phyloP scores from a whole-genome alignment of 2,797 vertebrate genomes.

The Remorina albescens region DNA sequence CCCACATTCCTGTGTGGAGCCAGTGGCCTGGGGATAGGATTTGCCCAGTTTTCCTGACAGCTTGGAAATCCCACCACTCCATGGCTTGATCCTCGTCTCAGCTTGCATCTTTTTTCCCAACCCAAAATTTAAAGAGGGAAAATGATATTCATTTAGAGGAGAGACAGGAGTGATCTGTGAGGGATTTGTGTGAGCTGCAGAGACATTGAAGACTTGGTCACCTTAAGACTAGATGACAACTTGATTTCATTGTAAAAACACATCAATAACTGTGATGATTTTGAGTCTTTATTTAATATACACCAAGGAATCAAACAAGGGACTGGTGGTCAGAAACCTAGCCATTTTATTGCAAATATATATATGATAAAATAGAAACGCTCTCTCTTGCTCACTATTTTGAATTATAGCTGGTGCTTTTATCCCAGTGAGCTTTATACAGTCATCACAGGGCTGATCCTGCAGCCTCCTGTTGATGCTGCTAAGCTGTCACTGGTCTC shows the following conservation, averaged over 20 bases:
- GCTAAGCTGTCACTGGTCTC: conserved; percentile 53
- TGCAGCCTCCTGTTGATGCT: conserved; percentile 49
- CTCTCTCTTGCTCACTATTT: conserved; percentile 3
- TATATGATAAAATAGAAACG: conserved; percentile 19
- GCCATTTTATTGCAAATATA: not conserved
- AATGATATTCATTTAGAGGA: conserved; percentile 58
- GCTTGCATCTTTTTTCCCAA: conserved; percentile 66
- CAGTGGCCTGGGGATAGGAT: conserved; percentile 78
- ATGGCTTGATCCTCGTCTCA: conserved; percentile 73
- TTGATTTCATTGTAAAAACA: conserved; percentile 39
- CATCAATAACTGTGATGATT: conserved; percentile 25
- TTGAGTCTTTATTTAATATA: conserved; percentile 2
- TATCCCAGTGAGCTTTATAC: conserved; percentile 26
- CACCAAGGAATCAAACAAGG: not conserved
- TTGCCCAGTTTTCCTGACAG: conserved; percentile 76
- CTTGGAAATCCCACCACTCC: conserved; percentile 76
- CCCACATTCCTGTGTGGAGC: conserved; percentile 77
- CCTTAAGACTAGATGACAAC: conserved; percentile 26
- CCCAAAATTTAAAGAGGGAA: conserved; percentile 66
- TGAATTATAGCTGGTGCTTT: conserved; percentile 14
- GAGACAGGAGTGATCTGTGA: conserved; percentile 25
- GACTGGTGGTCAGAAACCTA: not conserved
- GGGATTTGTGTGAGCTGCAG: conserved; percentile 28
- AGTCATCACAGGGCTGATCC: conserved; percentile 45
- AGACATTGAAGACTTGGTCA: conserved; percentile 13